Evolutionary conservation across 1,140 invertebrate genomes (phyloP), one percentile per base, ranked within the genome.

Genomic region (Paracyclopina nana): DNA sequence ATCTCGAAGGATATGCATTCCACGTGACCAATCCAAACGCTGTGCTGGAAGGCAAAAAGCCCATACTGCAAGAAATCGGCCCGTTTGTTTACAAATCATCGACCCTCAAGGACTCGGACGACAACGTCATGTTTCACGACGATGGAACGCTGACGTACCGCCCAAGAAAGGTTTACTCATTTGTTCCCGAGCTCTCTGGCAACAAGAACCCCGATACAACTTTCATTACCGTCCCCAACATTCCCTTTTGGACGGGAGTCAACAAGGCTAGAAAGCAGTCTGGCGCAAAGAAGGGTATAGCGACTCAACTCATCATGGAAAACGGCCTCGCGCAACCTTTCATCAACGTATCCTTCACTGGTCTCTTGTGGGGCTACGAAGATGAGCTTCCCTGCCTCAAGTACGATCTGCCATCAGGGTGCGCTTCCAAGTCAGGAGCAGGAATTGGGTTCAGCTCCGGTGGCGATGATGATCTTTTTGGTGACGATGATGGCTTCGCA

Each of bases 11-110:
- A 8, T 70, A 62, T 53, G 59, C 69, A 41, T 70, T 65, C 57
- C 66, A 72, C 58, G 56, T 72, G 11, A 60, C 62, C 16, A 72
- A 72, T 55, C 54, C 59, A n/a, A 46, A 62, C 2, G 65, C 65
- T 45, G 58, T 70, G 12, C 42, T 63, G 5, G 42, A 56, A 22
- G 65, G 63, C 2, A 61, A 46, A 12, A 65, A 62, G 53, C 68
- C 68, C 25, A 50, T 53, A 2, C 26, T 71, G 11, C 52, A 58
- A 28, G 60, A 71, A 57, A 59, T 62, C 50, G 65, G 66, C 28
- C 68, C 68, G 2, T 70, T 65, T 56, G 61, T 63, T 5, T 69
- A 66, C 57, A 58, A 60, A 57, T 63, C 56, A 44, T 53, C 55
- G 28, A 55, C 57, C 45, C 30, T 54, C 29, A 61, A 58, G 40